Base-by-base conservation (phyloP, 2,888 invertebrate species). In the Megaustenia siamemsis region DNA sequence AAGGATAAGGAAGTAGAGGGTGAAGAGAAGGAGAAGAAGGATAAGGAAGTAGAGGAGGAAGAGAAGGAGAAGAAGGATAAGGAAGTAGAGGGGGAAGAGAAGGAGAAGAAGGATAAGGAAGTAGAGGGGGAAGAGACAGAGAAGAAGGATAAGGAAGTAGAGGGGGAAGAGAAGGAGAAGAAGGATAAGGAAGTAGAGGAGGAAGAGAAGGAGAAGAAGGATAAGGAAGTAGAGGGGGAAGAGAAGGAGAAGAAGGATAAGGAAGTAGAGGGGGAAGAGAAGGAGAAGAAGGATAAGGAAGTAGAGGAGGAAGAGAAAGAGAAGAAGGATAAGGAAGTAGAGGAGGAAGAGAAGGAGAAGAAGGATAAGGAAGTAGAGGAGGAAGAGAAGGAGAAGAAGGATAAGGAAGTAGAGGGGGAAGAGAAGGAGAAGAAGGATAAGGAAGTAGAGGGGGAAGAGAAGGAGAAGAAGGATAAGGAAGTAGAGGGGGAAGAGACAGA, bases 171-270 rank as follows among this genome's bases (percentile, higher is more conserved):
- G 6, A 56, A n/a, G n/a, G n/a, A 56, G 56, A 56, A 56, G n/a
- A n/a, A 56, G n/a, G n/a, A n/a, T 24, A 56, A 56, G 56, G n/a
- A 56, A n/a, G 45, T 40, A n/a, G n/a, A 80, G 53, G 43, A 69
- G 69, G 35, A 45, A 69, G 28, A 82, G 82, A 35, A 18, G n/a
- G 56, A 56, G n/a, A 56, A n/a, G n/a, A 56, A 56, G 56, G n/a
- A 56, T 24, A n/a, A 56, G n/a, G n/a, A n/a, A 56, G n/a, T 8
- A 28, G 28, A 80, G 38, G 38, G 43, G 69, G 28, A 45, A 68
- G n/a, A 81, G 81, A 28, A 69, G 40, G 43, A 69, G 71, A 45
- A 69, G 71, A 45, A 82, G 71, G 10, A 69, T n/a, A n/a, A 66
- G 40, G 32, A 69, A 38, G 24, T 45, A 49, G 32, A 69, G 38